phyloP scores from a whole-genome alignment of 2,113 vertebrate species.

The Oxyura jamaicensis region DNA sequence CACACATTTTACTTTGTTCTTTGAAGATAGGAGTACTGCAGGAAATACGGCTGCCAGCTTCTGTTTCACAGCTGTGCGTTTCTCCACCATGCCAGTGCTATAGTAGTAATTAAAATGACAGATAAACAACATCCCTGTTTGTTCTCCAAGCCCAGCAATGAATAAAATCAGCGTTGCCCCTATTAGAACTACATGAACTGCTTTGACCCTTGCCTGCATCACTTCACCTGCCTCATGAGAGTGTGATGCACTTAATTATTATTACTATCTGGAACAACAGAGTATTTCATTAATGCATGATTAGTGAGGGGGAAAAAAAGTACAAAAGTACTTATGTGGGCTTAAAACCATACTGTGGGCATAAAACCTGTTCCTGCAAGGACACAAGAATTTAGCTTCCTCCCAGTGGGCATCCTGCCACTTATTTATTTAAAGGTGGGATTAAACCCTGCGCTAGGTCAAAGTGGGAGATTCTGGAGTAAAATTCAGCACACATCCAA shows the following conservation, averaged over 20 bases:
- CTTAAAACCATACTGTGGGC: not conserved
- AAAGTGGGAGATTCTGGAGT: not conserved
- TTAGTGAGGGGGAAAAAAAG: not conserved
- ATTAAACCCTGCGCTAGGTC: not conserved
- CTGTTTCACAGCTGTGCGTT: not conserved
- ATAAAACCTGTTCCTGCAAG: not conserved
- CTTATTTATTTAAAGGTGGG: not conserved
- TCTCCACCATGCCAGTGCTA: not conserved
- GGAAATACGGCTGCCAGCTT: not conserved
- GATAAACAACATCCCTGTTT: not conserved
- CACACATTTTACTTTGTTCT: not conserved
- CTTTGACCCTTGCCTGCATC: not conserved
- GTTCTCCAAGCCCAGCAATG: not conserved
- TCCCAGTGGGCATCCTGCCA: not conserved
- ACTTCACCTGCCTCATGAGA: not conserved
- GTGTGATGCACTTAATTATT: not conserved
- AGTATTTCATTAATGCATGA: not conserved
- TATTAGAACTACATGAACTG: not conserved
- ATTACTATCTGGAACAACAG: not conserved
- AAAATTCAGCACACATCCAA: not conserved
- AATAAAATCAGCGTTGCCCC: not conserved
- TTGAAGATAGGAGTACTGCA: not conserved
- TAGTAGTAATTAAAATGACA: not conserved
- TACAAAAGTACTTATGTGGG: not conserved
- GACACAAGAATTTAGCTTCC: not conserved